Evolutionary conservation across 2,113 vertebrate species (phyloP).

Genomic region (Panthera leo): DNA sequence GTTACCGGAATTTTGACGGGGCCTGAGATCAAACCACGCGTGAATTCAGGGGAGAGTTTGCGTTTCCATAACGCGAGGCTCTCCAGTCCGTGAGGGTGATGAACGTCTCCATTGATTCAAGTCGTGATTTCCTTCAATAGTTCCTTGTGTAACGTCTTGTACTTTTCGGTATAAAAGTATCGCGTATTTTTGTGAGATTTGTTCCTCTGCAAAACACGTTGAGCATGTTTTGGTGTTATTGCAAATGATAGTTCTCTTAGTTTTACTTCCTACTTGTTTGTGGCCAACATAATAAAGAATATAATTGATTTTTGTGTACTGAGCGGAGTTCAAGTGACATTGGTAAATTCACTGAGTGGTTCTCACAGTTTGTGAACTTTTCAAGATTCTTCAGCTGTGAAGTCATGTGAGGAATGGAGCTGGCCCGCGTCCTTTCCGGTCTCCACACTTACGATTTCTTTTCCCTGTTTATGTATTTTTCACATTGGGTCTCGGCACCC

Average conservation of each 20-base stretch:
- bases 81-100: background rate
- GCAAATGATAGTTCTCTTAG: background rate
- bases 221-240: background rate
- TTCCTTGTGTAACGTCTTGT: background rate
- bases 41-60: background rate
- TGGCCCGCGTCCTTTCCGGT: too few relatives aligned
- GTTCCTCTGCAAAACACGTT: background rate
- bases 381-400: background rate
- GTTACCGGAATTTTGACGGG: too few relatives aligned
- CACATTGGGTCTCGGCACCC: background rate
- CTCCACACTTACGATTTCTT: too few relatives aligned
- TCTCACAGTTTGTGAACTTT: background rate
- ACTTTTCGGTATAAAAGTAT: background rate
- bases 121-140: background rate
- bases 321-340: too few relatives aligned
- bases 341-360: background rate
- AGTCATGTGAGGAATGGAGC: too few relatives aligned
- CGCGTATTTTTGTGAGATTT: background rate
- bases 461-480: background rate
- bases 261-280: background rate
- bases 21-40: too few relatives aligned
- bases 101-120: too few relatives aligned
- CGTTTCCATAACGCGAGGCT: background rate
- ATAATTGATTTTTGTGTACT: accelerated
- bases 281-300: background rate